phyloP scores from a whole-genome alignment of 2,797 vertebrate genomes.

The Peromyscus nudipes region DNA sequence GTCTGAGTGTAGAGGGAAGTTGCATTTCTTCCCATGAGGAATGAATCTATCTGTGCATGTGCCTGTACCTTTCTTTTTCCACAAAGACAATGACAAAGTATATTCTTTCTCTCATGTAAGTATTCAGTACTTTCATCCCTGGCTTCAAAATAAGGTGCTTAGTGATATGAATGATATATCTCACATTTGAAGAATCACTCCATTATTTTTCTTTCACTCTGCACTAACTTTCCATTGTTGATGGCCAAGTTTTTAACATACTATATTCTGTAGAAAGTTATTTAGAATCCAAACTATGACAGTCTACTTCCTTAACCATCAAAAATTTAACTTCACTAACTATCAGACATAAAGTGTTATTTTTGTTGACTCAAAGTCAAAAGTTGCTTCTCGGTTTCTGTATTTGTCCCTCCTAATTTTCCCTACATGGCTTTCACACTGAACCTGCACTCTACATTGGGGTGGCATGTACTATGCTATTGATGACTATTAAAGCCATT shows the following conservation, averaged over 20 bases:
- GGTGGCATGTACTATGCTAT: accelerated
- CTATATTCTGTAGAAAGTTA: neutral
- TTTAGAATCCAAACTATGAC: neutral
- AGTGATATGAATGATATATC: neutral
- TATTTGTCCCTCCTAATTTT: neutral
- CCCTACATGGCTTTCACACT: neutral
- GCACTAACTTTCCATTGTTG: neutral
- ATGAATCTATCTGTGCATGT: neutral
- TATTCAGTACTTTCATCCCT: neutral
- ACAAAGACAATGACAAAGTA: neutral
- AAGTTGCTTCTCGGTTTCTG: neutral
- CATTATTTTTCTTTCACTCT: neutral
- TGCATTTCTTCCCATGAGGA: neutral
- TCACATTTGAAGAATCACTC: neutral
- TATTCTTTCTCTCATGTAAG: neutral
- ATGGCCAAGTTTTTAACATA: neutral
- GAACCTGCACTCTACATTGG: accelerated
- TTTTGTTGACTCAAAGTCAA: neutral
- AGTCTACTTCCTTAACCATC: neutral
- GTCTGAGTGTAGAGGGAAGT: neutral
- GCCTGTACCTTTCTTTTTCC: neutral
- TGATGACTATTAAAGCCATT: neutral
- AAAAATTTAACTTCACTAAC: neutral
- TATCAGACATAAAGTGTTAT: neutral
- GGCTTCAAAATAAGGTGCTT: neutral